These are phyloP conservation scores for Laticauda colubrina DNA, from an alignment of 2,113 vertebrate species.

Conservation along the genomic window DNA sequence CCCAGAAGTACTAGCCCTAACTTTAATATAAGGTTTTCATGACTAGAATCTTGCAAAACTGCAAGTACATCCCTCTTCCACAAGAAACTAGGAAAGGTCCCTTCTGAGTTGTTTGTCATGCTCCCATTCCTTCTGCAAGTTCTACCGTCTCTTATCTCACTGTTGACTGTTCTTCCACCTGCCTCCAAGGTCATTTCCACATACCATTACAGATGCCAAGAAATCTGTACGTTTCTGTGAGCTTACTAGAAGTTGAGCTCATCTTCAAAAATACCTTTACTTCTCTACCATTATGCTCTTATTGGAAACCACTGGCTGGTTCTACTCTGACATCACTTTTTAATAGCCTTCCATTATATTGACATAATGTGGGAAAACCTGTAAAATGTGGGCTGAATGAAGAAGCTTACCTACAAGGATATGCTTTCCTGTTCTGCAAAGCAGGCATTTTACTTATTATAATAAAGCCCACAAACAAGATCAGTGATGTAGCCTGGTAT, in stretches of 20 bases:
- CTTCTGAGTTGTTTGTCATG: neutral
- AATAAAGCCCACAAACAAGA: slow-evolving; percentile 53
- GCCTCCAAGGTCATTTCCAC: neutral
- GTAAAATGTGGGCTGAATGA: slow-evolving; percentile 25
- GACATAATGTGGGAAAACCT: neutral
- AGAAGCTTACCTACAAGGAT: slow-evolving; percentile 32
- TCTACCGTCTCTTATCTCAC: neutral
- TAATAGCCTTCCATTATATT: neutral
- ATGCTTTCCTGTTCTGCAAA: slow-evolving; percentile 14
- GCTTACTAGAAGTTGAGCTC: neutral
- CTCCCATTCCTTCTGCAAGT: neutral
- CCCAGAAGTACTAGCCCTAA: neutral
- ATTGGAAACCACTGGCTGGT: neutral
- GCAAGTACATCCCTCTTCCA: neutral
- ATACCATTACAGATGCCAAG: neutral
- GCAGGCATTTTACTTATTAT: slow-evolving; percentile 53
- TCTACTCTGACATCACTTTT: neutral
- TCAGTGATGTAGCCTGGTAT: slow-evolving; percentile 34
- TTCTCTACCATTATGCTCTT: neutral
- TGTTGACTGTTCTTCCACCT: neutral
- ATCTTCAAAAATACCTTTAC: neutral
- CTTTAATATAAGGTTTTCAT: neutral
- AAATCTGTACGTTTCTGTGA: neutral
- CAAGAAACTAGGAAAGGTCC: neutral
- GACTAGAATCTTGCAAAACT: neutral